Evolutionary conservation across 2,113 vertebrate species (phyloP).

Genomic region (Hucho hucho): DNA sequence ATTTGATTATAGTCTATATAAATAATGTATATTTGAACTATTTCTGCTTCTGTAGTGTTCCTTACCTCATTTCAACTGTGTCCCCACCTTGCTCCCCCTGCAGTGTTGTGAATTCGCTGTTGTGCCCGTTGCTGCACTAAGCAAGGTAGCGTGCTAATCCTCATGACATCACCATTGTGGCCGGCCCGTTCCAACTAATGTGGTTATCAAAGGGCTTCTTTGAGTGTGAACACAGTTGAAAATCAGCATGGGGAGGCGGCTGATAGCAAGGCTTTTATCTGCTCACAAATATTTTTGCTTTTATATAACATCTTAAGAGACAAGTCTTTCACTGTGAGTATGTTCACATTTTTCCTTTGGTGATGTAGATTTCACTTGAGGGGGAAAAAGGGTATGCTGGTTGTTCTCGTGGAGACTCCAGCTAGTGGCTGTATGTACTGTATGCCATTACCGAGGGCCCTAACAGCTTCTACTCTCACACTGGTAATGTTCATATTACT

Average conservation of each 20-base stretch:
- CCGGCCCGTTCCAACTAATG: constrained; percentile 68
- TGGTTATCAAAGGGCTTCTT: constrained; percentile 70
- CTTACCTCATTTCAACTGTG: too few species aligned
- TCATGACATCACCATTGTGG: constrained; percentile 72
- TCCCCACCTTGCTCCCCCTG: constrained; percentile 38
- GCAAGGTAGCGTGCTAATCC: constrained; percentile 71
- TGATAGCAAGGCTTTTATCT: constrained; percentile 71
- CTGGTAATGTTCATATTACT: neutral
- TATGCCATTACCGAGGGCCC: constrained; percentile 19
- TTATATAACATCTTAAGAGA: constrained; percentile 68
- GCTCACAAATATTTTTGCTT: constrained; percentile 63
- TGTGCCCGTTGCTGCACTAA: constrained; percentile 52
- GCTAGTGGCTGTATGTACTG: constrained; percentile 6
- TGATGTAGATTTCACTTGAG: constrained; percentile 50
- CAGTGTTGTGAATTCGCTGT: constrained; percentile 53
- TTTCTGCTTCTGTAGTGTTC: constrained; percentile 10
- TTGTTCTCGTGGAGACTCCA: constrained; percentile 26
- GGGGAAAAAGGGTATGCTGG: constrained; percentile 49
- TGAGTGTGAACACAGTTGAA: constrained; percentile 62
- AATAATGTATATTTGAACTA: neutral
- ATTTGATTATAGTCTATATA: too few species aligned
- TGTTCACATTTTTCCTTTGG: constrained; percentile 50
- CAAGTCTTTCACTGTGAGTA: constrained; percentile 48
- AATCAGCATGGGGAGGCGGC: constrained; percentile 55
- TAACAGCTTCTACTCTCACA: neutral